Base-by-base conservation (phyloP, 35 echinoderm and acorn worm genomes). In the Eucidaris tribuloides region DNA sequence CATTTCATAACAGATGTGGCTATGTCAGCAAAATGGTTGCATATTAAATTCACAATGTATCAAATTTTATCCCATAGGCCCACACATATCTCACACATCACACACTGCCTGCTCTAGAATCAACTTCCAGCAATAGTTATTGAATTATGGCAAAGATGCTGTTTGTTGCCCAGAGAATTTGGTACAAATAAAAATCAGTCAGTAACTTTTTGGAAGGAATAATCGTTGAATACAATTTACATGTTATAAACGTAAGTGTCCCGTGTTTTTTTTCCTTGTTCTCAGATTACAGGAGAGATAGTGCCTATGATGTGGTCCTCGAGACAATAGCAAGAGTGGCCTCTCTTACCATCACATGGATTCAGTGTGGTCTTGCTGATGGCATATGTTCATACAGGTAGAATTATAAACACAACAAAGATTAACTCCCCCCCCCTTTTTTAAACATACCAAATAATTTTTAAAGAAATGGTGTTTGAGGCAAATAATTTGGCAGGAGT, bases 251-350 rank as follows among this genome's bases (percentile, higher is more conserved):
- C n/a, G n/a, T n/a, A n/a, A n/a, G n/a, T n/a, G n/a, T n/a, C n/a
- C n/a, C n/a, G n/a, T n/a, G n/a, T n/a, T n/a, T 52, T 52, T 11
- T 52, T n/a, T 9, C n/a, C 9, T n/a, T n/a, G 48, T 78, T 46
- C 50, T 37, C 71, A 90, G 88, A 90, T 63, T 90, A 90, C 44
- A 58, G 22, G 20, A 41, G 61, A 5, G 71, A 83, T 63, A 81
- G 88, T 31, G 88, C 88, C 1, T 90, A 77, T 62, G 88, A 90
- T 58, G 88, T 90, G 15, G 42, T 90, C 14, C 54, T 90, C 9
- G 14, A 45, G 25, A 37, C 65, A 46, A 81, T 81, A 19, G 84
- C 80, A 19, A 90, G 88, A n/a, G n/a, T n/a, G 72, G 37, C 65
- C 33, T 77, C 76, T 45, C 65, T 90, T n/a, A 39, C 52, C 18